Percentiles rank a stretch among this genome's conserved stretches.
Evolutionary conservation across 2,797 vertebrate genomes (phyloP).

Genomic region (Coreius guichenoti): DNA sequence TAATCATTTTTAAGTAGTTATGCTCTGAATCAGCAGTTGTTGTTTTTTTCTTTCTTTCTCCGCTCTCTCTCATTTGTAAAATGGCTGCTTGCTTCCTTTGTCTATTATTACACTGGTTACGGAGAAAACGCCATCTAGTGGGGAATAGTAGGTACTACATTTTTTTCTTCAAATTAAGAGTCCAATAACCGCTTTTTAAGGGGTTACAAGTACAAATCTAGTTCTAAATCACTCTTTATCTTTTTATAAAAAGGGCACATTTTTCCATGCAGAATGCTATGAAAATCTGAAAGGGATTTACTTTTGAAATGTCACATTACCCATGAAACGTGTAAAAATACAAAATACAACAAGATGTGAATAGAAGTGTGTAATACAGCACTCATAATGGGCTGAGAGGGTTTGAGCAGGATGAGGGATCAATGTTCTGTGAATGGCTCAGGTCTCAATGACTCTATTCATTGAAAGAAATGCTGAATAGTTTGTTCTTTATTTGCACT

Average conservation of each 20-base stretch:
- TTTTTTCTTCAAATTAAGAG: no score
- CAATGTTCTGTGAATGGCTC: background rate
- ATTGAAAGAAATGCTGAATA: background rate
- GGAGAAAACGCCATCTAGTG: no score
- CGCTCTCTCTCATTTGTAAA: no score
- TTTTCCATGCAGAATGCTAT: background rate
- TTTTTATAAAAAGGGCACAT: background rate
- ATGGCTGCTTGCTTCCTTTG: no score
- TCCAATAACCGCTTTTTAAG: no score
- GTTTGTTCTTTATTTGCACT: constrained; percentile 13
- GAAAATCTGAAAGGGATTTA: background rate
- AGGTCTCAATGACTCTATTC: background rate
- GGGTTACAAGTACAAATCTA: background rate
- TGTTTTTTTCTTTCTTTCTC: no score
- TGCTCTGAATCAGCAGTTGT: no score
- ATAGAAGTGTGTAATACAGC: background rate
- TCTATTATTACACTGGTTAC: no score
- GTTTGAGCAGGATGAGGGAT: background rate
- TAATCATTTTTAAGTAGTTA: no score
- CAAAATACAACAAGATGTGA: background rate
- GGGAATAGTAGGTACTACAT: no score
- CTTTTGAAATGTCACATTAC: background rate
- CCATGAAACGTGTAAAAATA: background rate
- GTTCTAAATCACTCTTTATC: background rate
- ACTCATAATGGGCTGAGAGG: background rate